Evolutionary conservation across 2,113 vertebrate genomes (phyloP), one percentile per base, ranked within the genome.

Genomic region (Tachuris rubrigastra): DNA sequence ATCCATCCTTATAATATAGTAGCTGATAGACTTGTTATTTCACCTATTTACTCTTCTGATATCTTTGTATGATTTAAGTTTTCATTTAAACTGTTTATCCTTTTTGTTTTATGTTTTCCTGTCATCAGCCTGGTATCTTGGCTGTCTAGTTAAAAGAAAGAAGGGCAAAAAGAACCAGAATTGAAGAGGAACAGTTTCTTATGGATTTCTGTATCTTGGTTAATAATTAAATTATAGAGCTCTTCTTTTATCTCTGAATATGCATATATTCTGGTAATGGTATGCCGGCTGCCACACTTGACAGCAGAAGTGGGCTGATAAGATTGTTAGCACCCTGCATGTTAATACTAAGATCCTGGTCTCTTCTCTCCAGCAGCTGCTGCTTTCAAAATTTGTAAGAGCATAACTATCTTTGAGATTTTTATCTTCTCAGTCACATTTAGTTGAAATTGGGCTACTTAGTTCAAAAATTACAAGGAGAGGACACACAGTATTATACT

Each of bases 201-300:
- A 23, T 6, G 37, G 78, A 69, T 90, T 89, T 88, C 52, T 90
- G 33, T 81, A 39, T 50, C 52, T 91, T 87, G 35, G 68, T 95
- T 94, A 93, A 88, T 92, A 93, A 95, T 93, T 95, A 59, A 95
- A 93, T 80, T 93, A 88, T 33, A 77, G 67, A 66, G 55, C 46
- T 79, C 72, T 76, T 80, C 91, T 93, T 97, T 96, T 95, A 92
- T 95, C 78, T 93, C 82, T 88, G 82, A 69, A 80, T 95, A 77
- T 95, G 67, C 49, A 66, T 86, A 41, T 80, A 58, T 86, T 66
- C 82, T 80, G 75, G 82, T 94, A 90, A 85, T 83, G 25, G 42
- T 77, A 69, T 92, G 72, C 63, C 41, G 75, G 50, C 90, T 95
- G 96, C 85, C 85, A 86, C 85, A 66, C 55, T 90, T 83, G 88